These are phyloP conservation scores for Macrotrachela quadricornifera DNA, from an alignment of 1,140 invertebrate genomes.

Conservation along the genomic window DNA sequence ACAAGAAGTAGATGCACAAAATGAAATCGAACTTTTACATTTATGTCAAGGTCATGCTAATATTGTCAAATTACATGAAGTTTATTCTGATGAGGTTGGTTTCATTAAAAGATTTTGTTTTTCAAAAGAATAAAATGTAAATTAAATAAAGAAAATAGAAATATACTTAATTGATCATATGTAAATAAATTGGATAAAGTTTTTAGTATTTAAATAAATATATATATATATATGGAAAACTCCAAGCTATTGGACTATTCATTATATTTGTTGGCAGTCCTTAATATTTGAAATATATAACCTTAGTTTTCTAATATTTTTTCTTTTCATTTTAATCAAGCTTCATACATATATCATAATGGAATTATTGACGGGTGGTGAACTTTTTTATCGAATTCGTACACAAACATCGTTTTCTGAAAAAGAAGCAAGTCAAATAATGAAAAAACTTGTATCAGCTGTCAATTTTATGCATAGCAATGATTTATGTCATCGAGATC, in stretches of 20 bases:
- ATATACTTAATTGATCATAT: too few relatives aligned
- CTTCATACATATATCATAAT: constrained; percentile 54
- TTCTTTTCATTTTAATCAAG: too few relatives aligned
- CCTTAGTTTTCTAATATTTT: too few relatives aligned
- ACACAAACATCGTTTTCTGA: constrained; percentile 45
- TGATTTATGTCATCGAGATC: constrained; percentile 61
- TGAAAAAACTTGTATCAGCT: constrained; percentile 54
- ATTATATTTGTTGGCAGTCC: too few relatives aligned
- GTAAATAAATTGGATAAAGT: too few relatives aligned
- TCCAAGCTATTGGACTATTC: too few relatives aligned
- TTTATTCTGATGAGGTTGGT: constrained; percentile 55
- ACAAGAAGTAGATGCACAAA: constrained; percentile 39
- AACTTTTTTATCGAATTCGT: constrained; percentile 49
- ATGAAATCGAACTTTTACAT: constrained; percentile 53
- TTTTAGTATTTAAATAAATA: too few relatives aligned
- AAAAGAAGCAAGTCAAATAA: constrained; percentile 43
- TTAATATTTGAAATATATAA: too few relatives aligned
- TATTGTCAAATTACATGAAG: constrained; percentile 60
- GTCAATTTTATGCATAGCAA: constrained; percentile 56
- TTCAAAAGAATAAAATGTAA: too few relatives aligned
- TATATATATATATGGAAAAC: too few relatives aligned
- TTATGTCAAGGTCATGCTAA: constrained; percentile 64
- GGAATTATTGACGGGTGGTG: constrained; percentile 62
- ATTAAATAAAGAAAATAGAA: too few relatives aligned
- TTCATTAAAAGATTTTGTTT: too few relatives aligned